phyloP scores from a whole-genome alignment of 2,113 vertebrate genomes.

The Microcebus tavaratra region DNA sequence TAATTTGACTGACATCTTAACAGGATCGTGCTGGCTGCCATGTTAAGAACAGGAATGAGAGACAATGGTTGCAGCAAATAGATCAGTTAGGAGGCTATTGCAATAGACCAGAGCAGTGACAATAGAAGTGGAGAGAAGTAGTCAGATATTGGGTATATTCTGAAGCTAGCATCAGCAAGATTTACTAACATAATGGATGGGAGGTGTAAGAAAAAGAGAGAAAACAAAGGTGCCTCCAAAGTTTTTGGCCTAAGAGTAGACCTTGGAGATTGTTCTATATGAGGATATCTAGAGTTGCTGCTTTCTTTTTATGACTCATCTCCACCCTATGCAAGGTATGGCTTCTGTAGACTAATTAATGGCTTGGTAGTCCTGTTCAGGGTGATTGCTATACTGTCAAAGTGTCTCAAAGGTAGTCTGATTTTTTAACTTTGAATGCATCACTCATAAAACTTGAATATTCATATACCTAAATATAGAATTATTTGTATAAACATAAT shows the following conservation, averaged over 20 bases:
- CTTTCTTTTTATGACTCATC: not conserved
- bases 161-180: not conserved
- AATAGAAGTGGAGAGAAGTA: not conserved
- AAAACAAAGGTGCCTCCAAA: not conserved
- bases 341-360: not conserved
- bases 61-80: not conserved
- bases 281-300: not conserved
- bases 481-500: not conserved
- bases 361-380: not conserved
- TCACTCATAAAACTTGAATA: not conserved
- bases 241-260: not conserved
- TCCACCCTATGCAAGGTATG: not conserved
- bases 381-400: not conserved
- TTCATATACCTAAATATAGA: not conserved
- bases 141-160: not conserved
- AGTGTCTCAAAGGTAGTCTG: not conserved
- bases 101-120: not conserved
- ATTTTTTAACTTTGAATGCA: not conserved
- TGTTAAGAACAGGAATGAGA: not conserved
- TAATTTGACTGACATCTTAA: not conserved
- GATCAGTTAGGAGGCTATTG: not conserved
- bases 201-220: not conserved
- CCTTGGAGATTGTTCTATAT: not conserved
- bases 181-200: too few species aligned
- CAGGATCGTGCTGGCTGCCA: not conserved